Percentiles rank a stretch among this genome's conserved stretches.
phyloP scores from a whole-genome alignment of 2,888 invertebrate genomes.

The Philopedon plagiatum region DNA sequence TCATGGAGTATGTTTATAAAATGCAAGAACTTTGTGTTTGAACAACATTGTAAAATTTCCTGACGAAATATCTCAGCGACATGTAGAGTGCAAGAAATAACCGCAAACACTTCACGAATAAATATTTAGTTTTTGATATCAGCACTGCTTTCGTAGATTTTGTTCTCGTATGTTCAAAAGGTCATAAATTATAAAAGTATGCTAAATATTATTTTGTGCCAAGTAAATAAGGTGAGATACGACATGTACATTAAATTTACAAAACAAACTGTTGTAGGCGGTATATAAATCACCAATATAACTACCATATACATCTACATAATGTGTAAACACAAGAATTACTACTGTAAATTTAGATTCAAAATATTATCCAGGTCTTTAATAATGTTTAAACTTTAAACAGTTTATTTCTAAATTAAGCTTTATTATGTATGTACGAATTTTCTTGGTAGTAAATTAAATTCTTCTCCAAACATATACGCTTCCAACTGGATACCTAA shows the following conservation, averaged over 20 bases:
- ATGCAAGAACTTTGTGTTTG: constrained; percentile 21
- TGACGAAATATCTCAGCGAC: constrained; percentile 28
- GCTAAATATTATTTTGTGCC: constrained; percentile 37
- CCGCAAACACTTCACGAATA: constrained; percentile 23
- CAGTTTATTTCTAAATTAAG: no score
- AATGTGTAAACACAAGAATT: neutral
- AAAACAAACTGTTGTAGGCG: constrained; percentile 7
- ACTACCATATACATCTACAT: neutral
- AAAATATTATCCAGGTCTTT: constrained; percentile 8
- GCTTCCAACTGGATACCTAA: no score
- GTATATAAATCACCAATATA: constrained; percentile 15
- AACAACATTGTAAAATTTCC: constrained; percentile 8
- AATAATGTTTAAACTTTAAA: no score
- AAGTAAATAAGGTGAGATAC: constrained; percentile 3
- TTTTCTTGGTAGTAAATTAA: no score
- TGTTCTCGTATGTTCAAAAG: constrained; percentile 26
- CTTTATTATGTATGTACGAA: no score
- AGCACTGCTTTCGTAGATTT: constrained; percentile 22
- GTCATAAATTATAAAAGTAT: constrained; percentile 25
- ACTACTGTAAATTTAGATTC: neutral
- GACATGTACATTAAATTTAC: neutral
- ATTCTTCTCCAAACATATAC: no score
- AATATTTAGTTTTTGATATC: constrained; percentile 33
- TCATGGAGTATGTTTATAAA: neutral
- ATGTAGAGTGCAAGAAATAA: constrained; percentile 29